phyloP scores from a whole-genome alignment of 2,888 invertebrate genomes.

The Agapostemon virescens region DNA sequence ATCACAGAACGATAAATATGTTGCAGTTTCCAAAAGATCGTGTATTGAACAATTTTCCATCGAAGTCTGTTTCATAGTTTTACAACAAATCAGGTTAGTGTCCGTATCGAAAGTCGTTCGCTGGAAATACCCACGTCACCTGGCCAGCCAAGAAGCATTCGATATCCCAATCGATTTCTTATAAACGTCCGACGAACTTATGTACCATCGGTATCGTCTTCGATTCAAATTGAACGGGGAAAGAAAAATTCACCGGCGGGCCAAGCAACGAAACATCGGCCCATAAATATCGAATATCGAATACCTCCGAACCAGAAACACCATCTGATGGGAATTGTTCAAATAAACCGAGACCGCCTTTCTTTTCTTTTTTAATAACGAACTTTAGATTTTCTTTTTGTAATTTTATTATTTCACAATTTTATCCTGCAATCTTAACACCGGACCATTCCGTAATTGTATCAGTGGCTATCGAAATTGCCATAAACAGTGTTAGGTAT shows the following conservation, averaged over 20 bases:
- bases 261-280: slow-evolving; percentile 21
- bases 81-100: background rate
- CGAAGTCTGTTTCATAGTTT: background rate
- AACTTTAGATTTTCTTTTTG: background rate
- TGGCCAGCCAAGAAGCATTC: slow-evolving; percentile 37
- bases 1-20: too few species aligned
- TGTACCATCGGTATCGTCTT: slow-evolving; percentile 20
- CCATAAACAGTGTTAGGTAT: too few species aligned
- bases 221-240: slow-evolving; percentile 9
- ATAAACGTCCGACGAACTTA: slow-evolving; percentile 20
- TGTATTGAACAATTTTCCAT: background rate
- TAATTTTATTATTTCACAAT: too few species aligned
- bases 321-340: slow-evolving; percentile 30
- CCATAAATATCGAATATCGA: slow-evolving; percentile 56
- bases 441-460: too few species aligned
- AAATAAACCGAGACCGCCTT: slow-evolving; percentile 22
- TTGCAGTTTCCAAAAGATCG: too few species aligned
- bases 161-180: slow-evolving; percentile 29
- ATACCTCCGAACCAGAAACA: slow-evolving; percentile 38
- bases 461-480: too few species aligned
- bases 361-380: slow-evolving; percentile 16
- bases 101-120: background rate
- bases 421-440: background rate
- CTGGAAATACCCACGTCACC: background rate
- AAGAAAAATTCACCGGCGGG: background rate